Base-by-base conservation (phyloP, 2,113 vertebrate genomes). In the Neolamprologus caudopunctatus region DNA sequence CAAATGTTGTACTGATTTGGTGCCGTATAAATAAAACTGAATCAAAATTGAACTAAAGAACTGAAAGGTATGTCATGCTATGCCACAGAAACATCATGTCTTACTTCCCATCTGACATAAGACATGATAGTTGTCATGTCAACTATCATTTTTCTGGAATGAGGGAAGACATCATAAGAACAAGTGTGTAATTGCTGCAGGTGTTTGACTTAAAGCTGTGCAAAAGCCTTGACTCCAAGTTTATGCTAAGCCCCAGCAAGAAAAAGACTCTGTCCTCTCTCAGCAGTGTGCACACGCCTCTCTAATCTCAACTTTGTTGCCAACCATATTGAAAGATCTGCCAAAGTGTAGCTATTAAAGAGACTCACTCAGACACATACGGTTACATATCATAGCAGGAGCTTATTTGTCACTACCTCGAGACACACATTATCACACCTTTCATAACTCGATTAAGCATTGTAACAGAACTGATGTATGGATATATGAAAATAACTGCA, bases 371-470 rank as follows among this genome's bases (percentile, higher is more conserved):
- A 40, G 8, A 71, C 66, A 71, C 26, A 50, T 2, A 28, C 1
- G 0, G 8, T 75, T 17, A 28, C 21, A 75, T 28, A 42, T 47
- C 21, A 78, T 50, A 31, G 42, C 16, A 17, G 17, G 16, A 50
- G 0, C 9, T 78, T 45, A 42, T 73, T 73, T 73, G 3, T 28
- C 9, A 28, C 9, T 31, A 50, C 26, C 26, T 78, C 0, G 16
- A 50, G n/a, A 50, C 42, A 31, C 16, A 50, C 73, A 13, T 17
- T 78, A 47, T 73, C 0, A 0, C 40, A 7, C 2, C 68, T 73
- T 26, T 17, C 16, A 75, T 28, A 10, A 75, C 24, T 47, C 3
- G 2, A 75, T 75, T 19, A 28, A 75, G 24, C 13, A 28, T 5
- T 31, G 71, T 50, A 47, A 50, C 17, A 78, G 16, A 31, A 78